A percentile compares a stretch with the other conserved stretches of the same genome.
phyloP scores from a whole-genome alignment of 1,140 invertebrate genomes.

The Scylla paramamosain region DNA sequence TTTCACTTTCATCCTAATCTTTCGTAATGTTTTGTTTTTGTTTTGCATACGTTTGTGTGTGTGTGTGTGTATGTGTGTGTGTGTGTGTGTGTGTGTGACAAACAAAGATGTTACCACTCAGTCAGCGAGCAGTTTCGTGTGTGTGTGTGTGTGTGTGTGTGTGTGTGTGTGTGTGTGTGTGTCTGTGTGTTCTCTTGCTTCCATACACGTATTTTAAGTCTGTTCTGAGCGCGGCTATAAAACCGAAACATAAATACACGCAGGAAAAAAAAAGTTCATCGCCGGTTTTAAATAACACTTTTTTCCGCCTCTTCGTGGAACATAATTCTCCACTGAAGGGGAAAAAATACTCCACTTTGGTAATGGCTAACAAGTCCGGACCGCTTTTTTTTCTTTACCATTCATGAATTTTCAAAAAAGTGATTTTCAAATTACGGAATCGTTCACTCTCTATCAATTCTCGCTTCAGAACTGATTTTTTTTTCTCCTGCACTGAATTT shows the following conservation, averaged over 20 bases:
- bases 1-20: too few species aligned
- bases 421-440: background rate
- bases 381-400: background rate
- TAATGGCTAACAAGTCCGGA: background rate
- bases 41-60: too few species aligned
- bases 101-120: too few species aligned
- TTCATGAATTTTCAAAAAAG: background rate
- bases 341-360: background rate
- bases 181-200: too few species aligned
- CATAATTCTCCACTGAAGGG: background rate
- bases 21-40: too few species aligned
- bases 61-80: too few species aligned
- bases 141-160: too few species aligned
- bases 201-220: too few species aligned
- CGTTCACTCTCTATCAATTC: slow-evolving; percentile 33
- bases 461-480: background rate
- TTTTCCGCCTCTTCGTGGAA: background rate
- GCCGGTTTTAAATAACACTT: background rate
- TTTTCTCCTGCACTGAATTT: background rate
- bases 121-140: too few species aligned
- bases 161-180: too few species aligned
- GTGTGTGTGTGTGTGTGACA: too few species aligned
- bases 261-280: too few species aligned
- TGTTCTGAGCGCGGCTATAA: background rate
- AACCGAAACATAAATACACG: background rate